Base-by-base conservation (phyloP, 2,113 vertebrate genomes). In the Clarias magur region DNA sequence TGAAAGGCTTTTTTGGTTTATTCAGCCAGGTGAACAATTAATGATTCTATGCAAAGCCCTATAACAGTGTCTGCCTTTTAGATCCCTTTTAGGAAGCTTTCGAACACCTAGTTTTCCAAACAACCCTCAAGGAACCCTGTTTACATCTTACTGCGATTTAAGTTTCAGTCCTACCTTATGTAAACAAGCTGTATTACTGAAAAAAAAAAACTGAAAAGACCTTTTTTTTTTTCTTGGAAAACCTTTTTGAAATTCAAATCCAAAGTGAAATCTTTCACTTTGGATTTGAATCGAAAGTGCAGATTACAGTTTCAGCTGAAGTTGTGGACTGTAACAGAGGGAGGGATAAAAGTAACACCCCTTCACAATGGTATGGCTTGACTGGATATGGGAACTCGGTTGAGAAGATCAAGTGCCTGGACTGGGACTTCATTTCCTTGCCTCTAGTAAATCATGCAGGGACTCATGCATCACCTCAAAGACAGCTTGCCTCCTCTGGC, bases 391-490 rank as follows among this genome's bases (percentile, higher is more conserved):
- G 42, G 30, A 70, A 72, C 63, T 79, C 63, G 72, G 34, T 84
- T 11, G 25, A 84, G 60, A 63, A 59, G n/a, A 88, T 80, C 82
- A 72, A 84, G 87, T 80, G 82, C 54, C 7, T 42, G 34, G 59
- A 83, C 30, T 83, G 70, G 68, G 57, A 80, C 86, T 78, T 83
- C 7, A 60, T 88, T 80, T 83, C 53, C 19, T 83, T 30, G 42
- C 54, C 25, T 59, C 82, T 54, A 88, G 79, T 84, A 88, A 70
- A 83, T 87, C 80, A 83, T 83, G 70, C 59, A 57, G 70, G 60
- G 54, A 76, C 60, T 34, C 27, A 83, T 67, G 53, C 23, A 57
- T 88, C 72, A 42, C 62, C 48, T 59, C 59, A 67, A 67, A 73
- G 86, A 87, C 80, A 78, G 72, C 80, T 54, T 38, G 57, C 60